Conservation (phyloP, 2,797 vertebrate species). For the Pogonophryne albipinna region DNA sequence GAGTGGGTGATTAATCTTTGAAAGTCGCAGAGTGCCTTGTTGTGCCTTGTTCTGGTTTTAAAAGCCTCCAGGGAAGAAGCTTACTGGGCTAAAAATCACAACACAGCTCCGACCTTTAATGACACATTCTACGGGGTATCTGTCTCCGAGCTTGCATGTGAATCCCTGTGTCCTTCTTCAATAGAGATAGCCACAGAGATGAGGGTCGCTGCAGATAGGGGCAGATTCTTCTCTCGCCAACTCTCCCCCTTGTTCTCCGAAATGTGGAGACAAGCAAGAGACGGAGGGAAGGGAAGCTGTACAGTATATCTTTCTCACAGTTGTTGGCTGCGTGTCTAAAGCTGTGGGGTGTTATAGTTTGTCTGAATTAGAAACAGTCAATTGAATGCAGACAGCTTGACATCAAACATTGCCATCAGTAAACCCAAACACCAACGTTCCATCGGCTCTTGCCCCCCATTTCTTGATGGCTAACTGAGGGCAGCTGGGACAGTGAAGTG, state of each 20-base stretch:
- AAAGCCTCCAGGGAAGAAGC: conserved; percentile 52
- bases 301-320: conserved; percentile 47
- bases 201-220: conserved; percentile 82
- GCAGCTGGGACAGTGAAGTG: conserved; percentile 49
- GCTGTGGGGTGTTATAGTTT: conserved; percentile 53
- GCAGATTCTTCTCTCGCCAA: conserved; percentile 67
- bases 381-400: conserved; percentile 57
- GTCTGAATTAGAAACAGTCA: conserved; percentile 58
- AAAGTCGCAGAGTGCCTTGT: conserved; percentile 60
- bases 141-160: conserved; percentile 71
- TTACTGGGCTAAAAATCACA: conserved; percentile 63
- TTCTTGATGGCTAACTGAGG: conserved; percentile 57
- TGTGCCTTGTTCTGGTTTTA: conserved; percentile 67
- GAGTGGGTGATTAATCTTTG: conserved; percentile 75
- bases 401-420: conserved; percentile 51
- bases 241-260: conserved; percentile 42
- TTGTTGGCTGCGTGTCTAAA: conserved; percentile 40
- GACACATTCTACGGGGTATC: conserved; percentile 74
- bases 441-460: conserved; percentile 25
- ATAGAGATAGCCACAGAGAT: conserved; percentile 72
- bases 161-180: conserved; percentile 59
- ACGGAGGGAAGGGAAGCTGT: conserved; percentile 32
- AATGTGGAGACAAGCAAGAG: conserved; percentile 47
- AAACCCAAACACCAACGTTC: conserved; percentile 43
- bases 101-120: conserved; percentile 63